A percentile compares a stretch with the other conserved stretches of the same genome.
phyloP scores from a whole-genome alignment of 2,888 invertebrate species.

The Helleia helle region DNA sequence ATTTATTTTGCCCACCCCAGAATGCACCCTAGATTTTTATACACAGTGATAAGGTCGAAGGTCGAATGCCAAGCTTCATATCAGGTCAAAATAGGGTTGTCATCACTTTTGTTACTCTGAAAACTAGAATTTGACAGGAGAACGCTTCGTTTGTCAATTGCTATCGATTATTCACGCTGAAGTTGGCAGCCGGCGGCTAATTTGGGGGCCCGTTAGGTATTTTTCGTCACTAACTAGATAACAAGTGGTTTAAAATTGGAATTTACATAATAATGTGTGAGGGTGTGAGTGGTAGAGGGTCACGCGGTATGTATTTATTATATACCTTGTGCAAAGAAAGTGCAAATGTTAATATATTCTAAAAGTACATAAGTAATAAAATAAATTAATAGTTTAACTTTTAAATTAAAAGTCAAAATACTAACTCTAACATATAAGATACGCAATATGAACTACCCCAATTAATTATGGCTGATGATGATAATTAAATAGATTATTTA shows the following conservation, averaged over 20 bases:
- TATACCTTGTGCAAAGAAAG: neutral
- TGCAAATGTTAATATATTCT: no score
- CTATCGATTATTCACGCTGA: constrained; percentile 63
- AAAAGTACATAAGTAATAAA: no score
- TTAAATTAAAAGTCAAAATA: no score
- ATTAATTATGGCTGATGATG: no score
- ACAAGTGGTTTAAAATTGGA: constrained; percentile 73
- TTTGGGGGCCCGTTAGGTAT: constrained; percentile 59
- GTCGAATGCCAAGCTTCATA: constrained; percentile 11
- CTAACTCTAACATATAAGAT: no score
- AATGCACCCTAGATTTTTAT: constrained; percentile 6
- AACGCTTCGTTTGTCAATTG: constrained; percentile 73
- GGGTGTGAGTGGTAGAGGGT: constrained; percentile 19
- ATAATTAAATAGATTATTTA: no score
- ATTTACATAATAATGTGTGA: constrained; percentile 67
- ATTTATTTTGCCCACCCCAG: constrained; percentile 14
- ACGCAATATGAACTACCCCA: no score
- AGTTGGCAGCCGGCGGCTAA: constrained; percentile 62
- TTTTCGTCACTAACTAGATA: constrained; percentile 71
- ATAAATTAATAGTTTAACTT: no score
- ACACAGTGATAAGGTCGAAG: constrained; percentile 18
- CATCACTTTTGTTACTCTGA: constrained; percentile 43
- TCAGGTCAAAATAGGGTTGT: constrained; percentile 23
- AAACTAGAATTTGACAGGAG: constrained; percentile 71
- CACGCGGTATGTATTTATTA: constrained; percentile 1